Percentiles rank a stretch among this genome's conserved stretches.
phyloP scores from a whole-genome alignment of 2,797 vertebrate species.

The Lindbergichthys nudifrons region DNA sequence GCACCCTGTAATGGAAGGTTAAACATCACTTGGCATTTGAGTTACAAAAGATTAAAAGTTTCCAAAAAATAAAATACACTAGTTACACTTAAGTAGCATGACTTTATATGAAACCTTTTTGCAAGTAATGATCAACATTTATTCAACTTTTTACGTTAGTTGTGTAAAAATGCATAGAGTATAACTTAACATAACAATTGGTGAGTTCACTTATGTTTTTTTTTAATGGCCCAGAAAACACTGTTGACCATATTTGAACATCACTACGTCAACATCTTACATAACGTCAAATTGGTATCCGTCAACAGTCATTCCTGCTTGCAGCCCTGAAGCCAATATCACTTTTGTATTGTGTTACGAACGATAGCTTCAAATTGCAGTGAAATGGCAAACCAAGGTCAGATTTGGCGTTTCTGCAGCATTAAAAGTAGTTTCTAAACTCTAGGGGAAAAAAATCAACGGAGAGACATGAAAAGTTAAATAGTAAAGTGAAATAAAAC shows the following conservation, averaged over 20 bases:
- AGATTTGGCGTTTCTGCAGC: constrained; percentile 39
- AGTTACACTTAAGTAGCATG: not conserved
- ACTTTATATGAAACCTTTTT: not conserved
- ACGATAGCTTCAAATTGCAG: constrained; percentile 28
- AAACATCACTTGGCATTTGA: not conserved
- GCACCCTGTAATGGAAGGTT: constrained; percentile 20
- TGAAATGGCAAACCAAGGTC: constrained; percentile 32
- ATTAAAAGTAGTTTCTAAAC: not conserved
- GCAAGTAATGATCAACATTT: not conserved
- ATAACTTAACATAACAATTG: not conserved
- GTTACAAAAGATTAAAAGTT: not conserved
- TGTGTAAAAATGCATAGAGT: not conserved
- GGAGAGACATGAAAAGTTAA: not conserved
- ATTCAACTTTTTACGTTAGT: not conserved
- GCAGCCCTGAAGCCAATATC: not conserved
- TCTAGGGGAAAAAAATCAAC: not conserved
- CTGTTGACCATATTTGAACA: not conserved
- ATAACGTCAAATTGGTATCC: not conserved
- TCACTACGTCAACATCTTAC: not conserved
- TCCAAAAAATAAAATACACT: not conserved
- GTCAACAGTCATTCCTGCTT: not conserved
- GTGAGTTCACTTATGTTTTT: not conserved
- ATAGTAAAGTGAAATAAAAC: not conserved
- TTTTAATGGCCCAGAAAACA: too few species aligned
- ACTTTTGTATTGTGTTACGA: constrained; percentile 33